Percentiles rank a stretch among this genome's conserved stretches.
Conservation (phyloP, 2,113 vertebrate species). For the Rhagologus leucostigma region DNA sequence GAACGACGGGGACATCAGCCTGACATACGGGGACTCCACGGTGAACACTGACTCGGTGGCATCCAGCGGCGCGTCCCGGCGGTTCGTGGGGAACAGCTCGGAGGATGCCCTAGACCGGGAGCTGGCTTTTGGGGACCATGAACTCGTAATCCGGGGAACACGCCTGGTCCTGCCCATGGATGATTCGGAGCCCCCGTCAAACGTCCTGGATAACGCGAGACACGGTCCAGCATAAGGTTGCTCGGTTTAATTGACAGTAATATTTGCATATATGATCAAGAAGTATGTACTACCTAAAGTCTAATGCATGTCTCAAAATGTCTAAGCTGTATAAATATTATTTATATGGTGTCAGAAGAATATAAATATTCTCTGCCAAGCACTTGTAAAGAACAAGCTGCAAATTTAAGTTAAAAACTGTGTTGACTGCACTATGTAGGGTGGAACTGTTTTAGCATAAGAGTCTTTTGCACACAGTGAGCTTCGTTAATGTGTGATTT, state of each 20-base stretch:
- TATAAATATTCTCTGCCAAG: constrained; percentile 69
- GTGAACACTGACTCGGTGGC: constrained; percentile 80
- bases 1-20: constrained; percentile 88
- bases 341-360: constrained; percentile 79
- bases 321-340: constrained; percentile 79
- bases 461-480: constrained; percentile 47
- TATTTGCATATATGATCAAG: constrained; percentile 75
- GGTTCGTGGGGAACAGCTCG: constrained; percentile 68
- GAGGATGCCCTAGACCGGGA: constrained; percentile 86
- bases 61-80: constrained; percentile 41
- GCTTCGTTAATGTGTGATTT: constrained; percentile 59
- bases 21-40: constrained; percentile 90
- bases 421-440: constrained; percentile 68
- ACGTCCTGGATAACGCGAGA: constrained; percentile 72
- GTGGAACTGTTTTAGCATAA: constrained; percentile 66
- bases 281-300: constrained; percentile 77
- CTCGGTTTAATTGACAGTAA: constrained; percentile 60
- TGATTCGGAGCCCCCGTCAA: constrained; percentile 86
- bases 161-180: constrained; percentile 96
- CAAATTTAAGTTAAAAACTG: constrained; percentile 61
- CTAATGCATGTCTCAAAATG: constrained; percentile 81
- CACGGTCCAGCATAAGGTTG: constrained; percentile 74
- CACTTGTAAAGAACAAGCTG: constrained; percentile 69
- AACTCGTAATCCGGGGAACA: constrained; percentile 91
- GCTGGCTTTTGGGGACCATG: constrained; percentile 85